These are phyloP conservation scores for Littorina saxatilis DNA, from an alignment of 1,140 invertebrate genomes.

Conservation along the genomic window DNA sequence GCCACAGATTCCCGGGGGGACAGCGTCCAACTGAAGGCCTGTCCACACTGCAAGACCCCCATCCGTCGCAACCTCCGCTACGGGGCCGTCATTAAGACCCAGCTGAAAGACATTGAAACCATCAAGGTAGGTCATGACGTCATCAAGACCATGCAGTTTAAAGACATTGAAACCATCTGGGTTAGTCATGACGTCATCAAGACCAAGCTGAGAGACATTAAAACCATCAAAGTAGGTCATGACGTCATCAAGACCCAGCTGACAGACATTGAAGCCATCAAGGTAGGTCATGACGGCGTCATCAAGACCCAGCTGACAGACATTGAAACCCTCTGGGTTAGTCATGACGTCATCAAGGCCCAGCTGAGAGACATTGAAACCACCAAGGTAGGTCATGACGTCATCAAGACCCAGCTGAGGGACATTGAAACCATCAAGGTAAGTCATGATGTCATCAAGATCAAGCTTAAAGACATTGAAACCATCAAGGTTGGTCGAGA, in stretches of 20 bases:
- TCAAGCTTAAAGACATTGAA: slow-evolving; percentile 77
- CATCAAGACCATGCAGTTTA: slow-evolving; percentile 78
- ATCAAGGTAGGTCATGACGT: slow-evolving; percentile 43
- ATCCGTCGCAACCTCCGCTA: slow-evolving; percentile 81
- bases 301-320: slow-evolving; percentile 78
- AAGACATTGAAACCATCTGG: slow-evolving; percentile 79
- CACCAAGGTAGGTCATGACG: slow-evolving; percentile 20
- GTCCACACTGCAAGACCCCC: slow-evolving; percentile 81
- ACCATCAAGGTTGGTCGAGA: too few relatives aligned
- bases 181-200: too few relatives aligned
- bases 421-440: slow-evolving; percentile 75
- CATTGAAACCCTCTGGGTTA: too few relatives aligned
- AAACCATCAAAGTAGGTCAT: slow-evolving; percentile 39
- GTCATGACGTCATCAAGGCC: slow-evolving; percentile 79
- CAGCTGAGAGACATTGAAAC: slow-evolving; percentile 77
- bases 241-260: slow-evolving; percentile 78
- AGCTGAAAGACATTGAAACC: slow-evolving; percentile 77
- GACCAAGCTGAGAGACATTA: slow-evolving; percentile 77
- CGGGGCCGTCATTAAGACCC: slow-evolving; percentile 79
- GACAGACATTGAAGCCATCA: slow-evolving; percentile 76
- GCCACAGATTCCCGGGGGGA: slow-evolving; percentile 79
- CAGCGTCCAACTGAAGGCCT: slow-evolving; percentile 75
- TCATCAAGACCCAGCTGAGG: slow-evolving; percentile 78
- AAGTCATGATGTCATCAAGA: slow-evolving; percentile 76
- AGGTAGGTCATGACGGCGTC: slow-evolving; percentile 68